A percentile compares a stretch with the other conserved stretches of the same genome.
Evolutionary conservation across 1,140 invertebrate genomes (phyloP).

Genomic region (Teleogryllus occipitalis): DNA sequence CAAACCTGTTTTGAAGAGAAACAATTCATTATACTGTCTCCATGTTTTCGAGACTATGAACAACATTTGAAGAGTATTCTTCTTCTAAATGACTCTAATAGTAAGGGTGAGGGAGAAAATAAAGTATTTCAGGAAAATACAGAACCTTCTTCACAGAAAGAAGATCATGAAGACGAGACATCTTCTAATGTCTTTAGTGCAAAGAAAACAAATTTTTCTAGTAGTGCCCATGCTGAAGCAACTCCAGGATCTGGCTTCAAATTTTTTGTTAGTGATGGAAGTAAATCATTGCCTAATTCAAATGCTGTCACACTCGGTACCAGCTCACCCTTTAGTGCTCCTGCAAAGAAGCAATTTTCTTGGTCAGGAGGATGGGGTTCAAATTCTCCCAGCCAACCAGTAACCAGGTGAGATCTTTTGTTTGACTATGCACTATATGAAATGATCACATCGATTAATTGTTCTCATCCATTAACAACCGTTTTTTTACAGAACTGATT

Average conservation of each 20-base stretch:
- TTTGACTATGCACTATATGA: too few species aligned
- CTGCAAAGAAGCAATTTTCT: too few species aligned
- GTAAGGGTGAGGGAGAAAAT: slow-evolving; percentile 10
- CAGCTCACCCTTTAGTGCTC: too few species aligned
- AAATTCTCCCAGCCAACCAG: too few species aligned
- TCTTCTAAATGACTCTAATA: slow-evolving; percentile 4
- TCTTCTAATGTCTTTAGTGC: background rate
- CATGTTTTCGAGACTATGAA: background rate
- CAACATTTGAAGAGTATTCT: background rate
- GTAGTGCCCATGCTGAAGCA: background rate
- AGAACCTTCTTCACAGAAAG: slow-evolving; percentile 2
- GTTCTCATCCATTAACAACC: too few species aligned
- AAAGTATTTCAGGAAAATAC: too few species aligned
- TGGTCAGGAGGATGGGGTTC: too few species aligned
- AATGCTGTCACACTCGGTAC: slow-evolving; percentile 27
- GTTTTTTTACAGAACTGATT: too few species aligned
- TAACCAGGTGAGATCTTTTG: too few species aligned
- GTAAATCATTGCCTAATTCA: slow-evolving; percentile 31
- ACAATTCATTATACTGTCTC: slow-evolving; percentile 16
- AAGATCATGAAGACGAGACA: background rate
- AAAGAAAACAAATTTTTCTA: background rate
- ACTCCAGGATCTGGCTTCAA: slow-evolving; percentile 27
- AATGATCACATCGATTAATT: too few species aligned
- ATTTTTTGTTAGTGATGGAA: slow-evolving; percentile 40
- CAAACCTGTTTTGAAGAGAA: slow-evolving; percentile 17